phyloP scores from a whole-genome alignment of 2,113 vertebrate species.

The Gobius niger region DNA sequence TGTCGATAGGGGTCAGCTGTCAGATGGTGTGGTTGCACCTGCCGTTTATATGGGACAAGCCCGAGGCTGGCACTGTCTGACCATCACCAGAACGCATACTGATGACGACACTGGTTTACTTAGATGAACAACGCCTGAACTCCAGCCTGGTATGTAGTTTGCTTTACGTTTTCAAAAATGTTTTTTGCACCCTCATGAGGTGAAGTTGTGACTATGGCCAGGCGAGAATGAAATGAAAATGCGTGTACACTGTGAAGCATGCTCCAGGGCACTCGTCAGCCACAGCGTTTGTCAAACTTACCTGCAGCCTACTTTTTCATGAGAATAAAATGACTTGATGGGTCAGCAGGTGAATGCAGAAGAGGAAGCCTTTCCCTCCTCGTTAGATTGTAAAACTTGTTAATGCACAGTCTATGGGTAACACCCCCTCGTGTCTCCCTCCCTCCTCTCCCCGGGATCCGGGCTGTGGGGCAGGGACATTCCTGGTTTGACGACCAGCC shows the following conservation, averaged over 20 bases:
- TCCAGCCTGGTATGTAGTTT: no score
- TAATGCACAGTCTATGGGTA: constrained; percentile 52
- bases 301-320: neutral
- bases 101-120: constrained; percentile 21
- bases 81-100: constrained; percentile 54
- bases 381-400: constrained; percentile 56
- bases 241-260: no score
- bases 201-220: no score
- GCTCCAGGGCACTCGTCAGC: no score
- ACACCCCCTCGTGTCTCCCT: constrained; percentile 34
- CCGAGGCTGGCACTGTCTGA: constrained; percentile 9
- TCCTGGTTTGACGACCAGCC: constrained; percentile 76
- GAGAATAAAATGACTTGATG: neutral
- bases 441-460: constrained; percentile 42
- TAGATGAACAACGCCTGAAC: no score
- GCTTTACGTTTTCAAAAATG: no score
- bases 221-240: no score
- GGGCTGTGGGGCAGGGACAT: constrained; percentile 76
- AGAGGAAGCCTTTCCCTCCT: constrained; percentile 26
- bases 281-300: neutral
- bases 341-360: constrained; percentile 19
- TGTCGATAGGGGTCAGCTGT: constrained; percentile 57
- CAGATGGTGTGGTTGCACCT: constrained; percentile 67
- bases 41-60: constrained; percentile 63
- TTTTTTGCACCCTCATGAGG: no score